These are phyloP conservation scores for Ambastaia sidthimunki DNA, from an alignment of 2,797 vertebrate species.

Conservation along the genomic window DNA sequence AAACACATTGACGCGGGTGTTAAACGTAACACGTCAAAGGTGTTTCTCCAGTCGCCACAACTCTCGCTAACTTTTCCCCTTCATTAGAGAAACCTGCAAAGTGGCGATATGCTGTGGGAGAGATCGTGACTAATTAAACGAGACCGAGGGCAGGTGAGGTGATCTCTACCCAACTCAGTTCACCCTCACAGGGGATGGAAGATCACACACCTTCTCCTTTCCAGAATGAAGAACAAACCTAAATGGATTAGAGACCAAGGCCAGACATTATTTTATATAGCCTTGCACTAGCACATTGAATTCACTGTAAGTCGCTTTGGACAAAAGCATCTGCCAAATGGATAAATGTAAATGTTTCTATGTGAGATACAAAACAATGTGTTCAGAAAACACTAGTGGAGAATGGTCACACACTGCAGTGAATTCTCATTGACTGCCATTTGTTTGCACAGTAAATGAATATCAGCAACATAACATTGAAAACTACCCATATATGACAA, in stretches of 20 bases:
- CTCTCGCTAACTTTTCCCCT: conserved; percentile 16
- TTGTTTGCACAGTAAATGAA: no score
- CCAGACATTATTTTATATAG: neutral
- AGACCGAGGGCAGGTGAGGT: conserved; percentile 17
- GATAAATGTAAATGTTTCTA: no score
- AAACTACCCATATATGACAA: no score
- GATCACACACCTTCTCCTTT: conserved; percentile 20
- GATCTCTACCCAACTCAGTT: conserved; percentile 1
- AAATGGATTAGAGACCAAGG: conserved; percentile 20
- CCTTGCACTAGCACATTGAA: no score
- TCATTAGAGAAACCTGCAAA: conserved; percentile 42
- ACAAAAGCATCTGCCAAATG: no score
- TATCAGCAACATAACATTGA: no score
- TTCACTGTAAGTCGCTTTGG: no score
- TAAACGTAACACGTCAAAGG: conserved; percentile 37
- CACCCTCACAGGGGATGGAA: conserved; percentile 5
- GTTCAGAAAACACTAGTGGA: neutral
- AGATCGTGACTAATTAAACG: conserved; percentile 40
- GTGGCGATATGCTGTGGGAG: conserved; percentile 5
- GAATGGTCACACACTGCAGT: no score
- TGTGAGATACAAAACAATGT: neutral
- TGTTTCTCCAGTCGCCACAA: conserved; percentile 21
- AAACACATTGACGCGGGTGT: conserved; percentile 14
- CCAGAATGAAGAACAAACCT: conserved; percentile 10
- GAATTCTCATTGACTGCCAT: no score